Conservation (phyloP, 2,113 vertebrate genomes). For the Phyllostomus discolor region DNA sequence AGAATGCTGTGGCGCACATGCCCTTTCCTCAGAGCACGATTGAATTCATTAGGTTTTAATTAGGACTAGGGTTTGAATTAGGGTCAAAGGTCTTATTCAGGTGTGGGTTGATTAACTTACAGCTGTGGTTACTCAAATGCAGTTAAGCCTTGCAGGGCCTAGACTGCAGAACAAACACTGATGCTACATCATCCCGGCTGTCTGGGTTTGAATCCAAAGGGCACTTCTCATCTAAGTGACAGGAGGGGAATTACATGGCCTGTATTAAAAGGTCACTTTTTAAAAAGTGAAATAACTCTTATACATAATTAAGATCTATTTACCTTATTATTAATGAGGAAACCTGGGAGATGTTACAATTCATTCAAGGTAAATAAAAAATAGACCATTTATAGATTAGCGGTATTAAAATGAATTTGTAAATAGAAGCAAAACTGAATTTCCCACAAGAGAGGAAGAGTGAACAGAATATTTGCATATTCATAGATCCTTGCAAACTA, state of each 20-base stretch:
- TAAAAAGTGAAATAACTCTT: neutral
- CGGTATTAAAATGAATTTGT: neutral
- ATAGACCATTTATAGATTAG: neutral
- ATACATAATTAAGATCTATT: neutral
- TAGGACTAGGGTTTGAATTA: neutral
- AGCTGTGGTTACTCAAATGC: neutral
- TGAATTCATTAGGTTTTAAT: neutral
- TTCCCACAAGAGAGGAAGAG: neutral
- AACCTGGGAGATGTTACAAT: neutral
- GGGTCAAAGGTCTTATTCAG: neutral
- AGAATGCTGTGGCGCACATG: rapidly evolving
- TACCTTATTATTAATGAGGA: neutral
- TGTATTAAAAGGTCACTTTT: neutral
- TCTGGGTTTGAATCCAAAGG: neutral
- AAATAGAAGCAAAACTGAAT: neutral
- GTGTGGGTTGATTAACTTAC: neutral
- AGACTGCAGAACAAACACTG: neutral
- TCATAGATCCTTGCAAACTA: neutral
- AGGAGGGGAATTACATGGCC: neutral
- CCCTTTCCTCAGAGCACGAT: neutral
- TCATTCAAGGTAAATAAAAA: neutral
- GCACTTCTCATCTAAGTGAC: neutral
- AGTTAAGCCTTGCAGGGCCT: neutral
- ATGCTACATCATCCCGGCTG: neutral
- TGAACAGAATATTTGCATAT: neutral